Percentiles rank a stretch among this genome's conserved stretches.
Conservation (phyloP, 1,140 invertebrate species). For the Geopemphigus sp. region DNA sequence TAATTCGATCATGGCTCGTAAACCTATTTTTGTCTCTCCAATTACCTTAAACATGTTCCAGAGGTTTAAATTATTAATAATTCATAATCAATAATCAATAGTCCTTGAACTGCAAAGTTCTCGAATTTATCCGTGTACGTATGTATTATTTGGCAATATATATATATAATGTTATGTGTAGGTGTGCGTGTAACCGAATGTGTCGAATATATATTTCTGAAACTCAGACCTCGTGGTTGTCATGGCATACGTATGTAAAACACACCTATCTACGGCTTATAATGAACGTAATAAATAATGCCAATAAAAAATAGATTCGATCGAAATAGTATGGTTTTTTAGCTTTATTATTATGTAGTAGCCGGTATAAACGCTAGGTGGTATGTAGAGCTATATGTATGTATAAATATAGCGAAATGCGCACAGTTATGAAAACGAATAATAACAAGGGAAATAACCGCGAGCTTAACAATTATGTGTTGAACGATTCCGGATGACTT, state of each 20-base stretch:
- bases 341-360: too few species aligned
- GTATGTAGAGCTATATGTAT: too few species aligned
- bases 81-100: constrained; percentile 32
- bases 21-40: too few species aligned
- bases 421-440: too few species aligned
- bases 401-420: too few species aligned
- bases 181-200: neutral
- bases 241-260: constrained; percentile 43
- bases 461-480: neutral
- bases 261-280: neutral
- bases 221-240: constrained; percentile 26
- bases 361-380: too few species aligned
- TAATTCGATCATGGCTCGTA: too few species aligned
- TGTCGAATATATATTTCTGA: constrained; percentile 28
- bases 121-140: neutral
- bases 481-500: constrained; percentile 46
- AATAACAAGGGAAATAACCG: neutral
- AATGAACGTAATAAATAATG: neutral
- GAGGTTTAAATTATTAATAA: neutral
- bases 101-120: constrained; percentile 33
- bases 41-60: too few species aligned
- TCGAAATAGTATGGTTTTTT: too few species aligned
- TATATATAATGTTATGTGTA: too few species aligned
- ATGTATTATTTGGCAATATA: neutral
- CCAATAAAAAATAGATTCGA: neutral